phyloP scores from a whole-genome alignment of 2,113 vertebrate genomes.

The Varanus salvator region DNA sequence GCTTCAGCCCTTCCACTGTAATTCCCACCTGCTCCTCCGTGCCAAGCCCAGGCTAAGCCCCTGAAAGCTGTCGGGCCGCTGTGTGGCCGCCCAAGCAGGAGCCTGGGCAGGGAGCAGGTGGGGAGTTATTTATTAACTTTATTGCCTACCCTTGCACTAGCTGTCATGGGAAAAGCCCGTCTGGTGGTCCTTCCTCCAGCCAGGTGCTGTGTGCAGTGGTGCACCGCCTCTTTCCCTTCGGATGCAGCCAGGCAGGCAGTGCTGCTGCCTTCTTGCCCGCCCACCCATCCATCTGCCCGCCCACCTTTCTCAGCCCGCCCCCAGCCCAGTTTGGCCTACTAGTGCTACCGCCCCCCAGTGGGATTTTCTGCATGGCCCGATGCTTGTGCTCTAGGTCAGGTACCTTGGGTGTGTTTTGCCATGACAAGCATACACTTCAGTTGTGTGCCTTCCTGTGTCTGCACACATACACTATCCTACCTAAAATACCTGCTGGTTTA shows the following conservation, averaged over 20 bases:
- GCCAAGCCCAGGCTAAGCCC: conserved; percentile 17
- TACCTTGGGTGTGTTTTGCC: conserved; percentile 29
- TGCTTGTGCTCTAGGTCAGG: conserved; percentile 35
- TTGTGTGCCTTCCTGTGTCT: conserved; percentile 40
- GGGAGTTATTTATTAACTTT: conserved; percentile 5
- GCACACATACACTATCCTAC: conserved; percentile 6
- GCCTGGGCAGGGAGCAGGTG: conserved; percentile 13
- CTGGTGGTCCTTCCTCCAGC: not conserved
- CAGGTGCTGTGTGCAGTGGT: conserved; percentile 15
- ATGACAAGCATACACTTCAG: conserved; percentile 21
- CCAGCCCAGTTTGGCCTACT: conserved; percentile 12
- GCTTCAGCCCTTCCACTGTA: not conserved
- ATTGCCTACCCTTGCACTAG: conserved; percentile 7
- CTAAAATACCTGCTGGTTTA: conserved; percentile 38
- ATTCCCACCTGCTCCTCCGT: not conserved
- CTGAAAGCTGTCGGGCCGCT: conserved; percentile 23
- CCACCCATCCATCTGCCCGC: not conserved
- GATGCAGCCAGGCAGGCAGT: conserved; percentile 21
- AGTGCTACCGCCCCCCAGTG: conserved; percentile 8
- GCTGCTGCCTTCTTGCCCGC: not conserved
- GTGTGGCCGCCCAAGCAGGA: not conserved
- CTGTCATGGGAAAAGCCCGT: not conserved
- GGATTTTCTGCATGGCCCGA: conserved; percentile 45
- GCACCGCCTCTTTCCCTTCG: conserved; percentile 28
- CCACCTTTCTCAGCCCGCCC: not conserved